phyloP scores from a whole-genome alignment of 2,888 invertebrate genomes.

The Furcula furcula region DNA sequence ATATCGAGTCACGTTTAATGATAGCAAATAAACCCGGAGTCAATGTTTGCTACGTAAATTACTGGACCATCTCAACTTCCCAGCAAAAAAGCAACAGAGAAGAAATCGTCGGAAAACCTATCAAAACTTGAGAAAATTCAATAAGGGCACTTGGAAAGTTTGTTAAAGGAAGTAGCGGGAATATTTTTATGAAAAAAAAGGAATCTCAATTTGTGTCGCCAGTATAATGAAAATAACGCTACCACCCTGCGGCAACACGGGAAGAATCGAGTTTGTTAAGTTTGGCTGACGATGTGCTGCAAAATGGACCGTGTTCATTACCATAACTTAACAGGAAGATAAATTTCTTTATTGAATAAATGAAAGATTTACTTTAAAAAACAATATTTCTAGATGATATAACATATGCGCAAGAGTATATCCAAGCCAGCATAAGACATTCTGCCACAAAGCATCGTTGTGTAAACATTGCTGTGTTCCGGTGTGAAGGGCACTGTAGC shows the following conservation, averaged over 20 bases:
- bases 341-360: too few species aligned
- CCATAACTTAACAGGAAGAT: slow-evolving; percentile 9
- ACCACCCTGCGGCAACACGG: slow-evolving; percentile 40
- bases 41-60: slow-evolving; percentile 61
- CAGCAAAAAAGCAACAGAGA: slow-evolving; percentile 58
- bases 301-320: slow-evolving; percentile 31
- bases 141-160: slow-evolving; percentile 79
- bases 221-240: slow-evolving; percentile 62
- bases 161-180: slow-evolving; percentile 73
- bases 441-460: too few species aligned
- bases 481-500: too few species aligned
- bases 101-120: slow-evolving; percentile 77
- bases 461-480: too few species aligned
- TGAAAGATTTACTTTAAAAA: too few species aligned
- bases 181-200: slow-evolving; percentile 65
- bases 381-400: too few species aligned
- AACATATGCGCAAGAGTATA: too few species aligned
- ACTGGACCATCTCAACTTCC: slow-evolving; percentile 58
- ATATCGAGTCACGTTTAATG: slow-evolving; percentile 4
- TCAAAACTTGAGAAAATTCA: slow-evolving; percentile 81
- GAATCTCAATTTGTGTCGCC: slow-evolving; percentile 71
- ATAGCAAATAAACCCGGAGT: slow-evolving; percentile 24
- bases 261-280: slow-evolving; percentile 53
- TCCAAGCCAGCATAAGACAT: too few species aligned
- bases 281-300: slow-evolving; percentile 40